These are phyloP conservation scores for Apostichopus japonicus DNA, from an alignment of 35 echinoderm and acorn worm species.

Conservation along the genomic window DNA sequence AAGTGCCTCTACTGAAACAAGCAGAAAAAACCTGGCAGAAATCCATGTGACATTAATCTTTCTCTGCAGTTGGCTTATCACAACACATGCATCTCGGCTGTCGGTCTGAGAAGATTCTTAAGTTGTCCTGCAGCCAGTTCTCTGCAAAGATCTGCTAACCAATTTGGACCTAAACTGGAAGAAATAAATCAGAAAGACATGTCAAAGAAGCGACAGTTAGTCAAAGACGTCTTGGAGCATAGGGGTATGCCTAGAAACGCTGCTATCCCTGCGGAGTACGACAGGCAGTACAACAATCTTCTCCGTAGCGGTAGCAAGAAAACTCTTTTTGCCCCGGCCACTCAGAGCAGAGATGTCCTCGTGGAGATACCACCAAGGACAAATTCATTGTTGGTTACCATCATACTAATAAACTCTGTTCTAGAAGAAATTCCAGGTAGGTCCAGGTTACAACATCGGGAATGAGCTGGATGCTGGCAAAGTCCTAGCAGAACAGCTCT, in stretches of 20 bases:
- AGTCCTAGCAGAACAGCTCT: background rate
- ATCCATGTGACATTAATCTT: background rate
- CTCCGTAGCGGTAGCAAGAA: background rate
- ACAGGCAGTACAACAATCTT: slow-evolving; percentile 17
- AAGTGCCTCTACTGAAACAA: background rate
- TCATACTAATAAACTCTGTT: no score
- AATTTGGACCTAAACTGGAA: background rate
- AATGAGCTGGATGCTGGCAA: slow-evolving; percentile 38
- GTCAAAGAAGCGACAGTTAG: background rate
- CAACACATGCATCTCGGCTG: background rate
- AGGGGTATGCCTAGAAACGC: background rate
- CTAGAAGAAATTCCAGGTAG: no score
- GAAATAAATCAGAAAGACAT: slow-evolving; percentile 27
- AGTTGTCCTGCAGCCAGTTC: background rate
- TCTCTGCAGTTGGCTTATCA: background rate
- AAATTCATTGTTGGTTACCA: background rate
- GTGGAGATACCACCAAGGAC: background rate
- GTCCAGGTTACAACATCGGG: background rate
- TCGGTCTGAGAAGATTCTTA: background rate
- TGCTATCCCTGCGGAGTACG: background rate
- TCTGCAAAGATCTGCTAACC: background rate
- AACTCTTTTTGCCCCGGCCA: slow-evolving; percentile 12
- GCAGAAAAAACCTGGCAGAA: background rate
- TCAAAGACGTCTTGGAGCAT: background rate
- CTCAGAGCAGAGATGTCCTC: background rate